Evolutionary conservation across 2,888 invertebrate genomes (phyloP), one percentile per base, ranked within the genome.

Genomic region (Monochamus alternatus): DNA sequence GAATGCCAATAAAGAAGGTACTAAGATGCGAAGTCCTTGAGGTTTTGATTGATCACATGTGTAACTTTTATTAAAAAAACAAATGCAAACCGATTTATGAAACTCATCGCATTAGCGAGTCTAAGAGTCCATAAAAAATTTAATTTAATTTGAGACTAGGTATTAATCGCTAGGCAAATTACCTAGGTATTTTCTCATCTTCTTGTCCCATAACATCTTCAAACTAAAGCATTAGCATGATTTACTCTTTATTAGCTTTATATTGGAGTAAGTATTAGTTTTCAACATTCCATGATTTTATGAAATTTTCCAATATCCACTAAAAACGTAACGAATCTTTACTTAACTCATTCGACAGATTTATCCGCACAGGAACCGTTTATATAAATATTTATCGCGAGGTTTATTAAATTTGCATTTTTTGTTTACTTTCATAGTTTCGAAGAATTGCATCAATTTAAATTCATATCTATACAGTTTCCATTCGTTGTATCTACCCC

Each of bases 381-480:
- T 63, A 43, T 14, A 63, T 63, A 38, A 63, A 63, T 14, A 63
- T 43, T 43, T 63, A 63, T 0, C n/a, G 38, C 62, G 12, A 8
- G 43, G 2, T 14, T 63, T 63, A 63, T 63, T 63, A 63, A 43
- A 63, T 63, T 14, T 63, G 14, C 62, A 63, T 43, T 43, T 63
- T 32, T 43, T 60, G 30, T 31, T 60, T 60, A 31, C 5, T 58
- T 12, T 12, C 60, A 12, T 32, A 43, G 43, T 43, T 22, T 14
- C 9, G 3, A 9, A 22, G 9, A 12, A 30, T 9, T 58, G 8
- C 58, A 58, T 7, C n/a, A 14, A 5, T 8, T 58, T 47, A 47
- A 47, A 47, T 47, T 47, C 10, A 12, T 3, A 47, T 47, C 47
- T 12, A 47, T 5, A 12, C 0, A 0, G 5, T 7, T 38, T 38